phyloP scores from a whole-genome alignment of 2,113 vertebrate genomes.

The Chionomys nivalis region DNA sequence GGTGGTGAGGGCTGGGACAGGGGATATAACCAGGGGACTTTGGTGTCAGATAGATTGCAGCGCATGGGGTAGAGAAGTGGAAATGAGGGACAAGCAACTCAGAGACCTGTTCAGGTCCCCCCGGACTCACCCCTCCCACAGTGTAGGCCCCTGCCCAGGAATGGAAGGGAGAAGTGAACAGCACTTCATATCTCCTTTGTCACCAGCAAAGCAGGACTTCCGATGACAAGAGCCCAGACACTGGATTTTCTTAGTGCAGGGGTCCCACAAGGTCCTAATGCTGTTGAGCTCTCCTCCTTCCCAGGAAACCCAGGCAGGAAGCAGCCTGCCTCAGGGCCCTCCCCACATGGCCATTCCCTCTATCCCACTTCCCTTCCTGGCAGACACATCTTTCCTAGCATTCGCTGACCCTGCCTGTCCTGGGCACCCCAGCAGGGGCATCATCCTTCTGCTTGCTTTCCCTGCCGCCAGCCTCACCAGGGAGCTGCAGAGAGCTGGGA shows the following conservation, averaged over 20 bases:
- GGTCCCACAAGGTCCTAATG: background rate
- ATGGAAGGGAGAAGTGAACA: background rate
- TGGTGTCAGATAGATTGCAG: background rate
- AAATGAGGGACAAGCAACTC: background rate
- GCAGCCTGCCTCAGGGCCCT: background rate
- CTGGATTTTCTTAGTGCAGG: background rate
- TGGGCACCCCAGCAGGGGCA: background rate
- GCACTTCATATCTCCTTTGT: background rate
- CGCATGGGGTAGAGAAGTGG: background rate
- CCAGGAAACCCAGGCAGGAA: background rate
- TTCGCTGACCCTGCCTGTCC: background rate
- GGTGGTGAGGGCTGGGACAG: background rate
- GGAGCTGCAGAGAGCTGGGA: background rate
- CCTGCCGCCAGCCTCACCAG: background rate
- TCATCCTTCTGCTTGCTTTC: background rate
- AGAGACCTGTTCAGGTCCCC: background rate
- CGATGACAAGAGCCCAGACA: background rate
- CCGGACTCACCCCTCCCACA: background rate
- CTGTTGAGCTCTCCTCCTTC: background rate
- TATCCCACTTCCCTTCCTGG: background rate
- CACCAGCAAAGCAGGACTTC: background rate
- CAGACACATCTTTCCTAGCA: background rate
- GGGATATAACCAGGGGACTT: constrained; percentile 33
- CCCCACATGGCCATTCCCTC: background rate
- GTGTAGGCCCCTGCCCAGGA: background rate